These are phyloP conservation scores for Gonioctena quinquepunctata DNA, from an alignment of 1,140 invertebrate genomes.

Conservation along the genomic window DNA sequence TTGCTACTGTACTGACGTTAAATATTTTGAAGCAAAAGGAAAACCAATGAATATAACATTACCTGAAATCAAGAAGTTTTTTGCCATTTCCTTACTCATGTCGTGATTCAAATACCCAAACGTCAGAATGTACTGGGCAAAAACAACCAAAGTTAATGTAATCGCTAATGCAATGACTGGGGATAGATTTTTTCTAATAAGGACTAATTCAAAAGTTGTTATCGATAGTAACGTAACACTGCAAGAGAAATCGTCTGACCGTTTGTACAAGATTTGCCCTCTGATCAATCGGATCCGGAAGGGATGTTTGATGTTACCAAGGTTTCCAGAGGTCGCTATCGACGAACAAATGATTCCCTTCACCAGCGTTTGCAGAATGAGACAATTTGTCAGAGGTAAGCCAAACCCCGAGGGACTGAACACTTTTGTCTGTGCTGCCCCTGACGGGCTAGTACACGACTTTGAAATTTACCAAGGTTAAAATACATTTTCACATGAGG, in stretches of 20 bases:
- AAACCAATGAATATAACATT: constrained; percentile 21
- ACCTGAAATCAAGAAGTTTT: constrained; percentile 25
- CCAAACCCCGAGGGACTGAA: too few relatives aligned
- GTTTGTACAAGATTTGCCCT: constrained; percentile 15
- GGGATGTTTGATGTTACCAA: constrained; percentile 13
- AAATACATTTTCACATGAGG: too few relatives aligned
- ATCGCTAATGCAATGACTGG: constrained; percentile 21
- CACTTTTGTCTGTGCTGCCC: too few relatives aligned
- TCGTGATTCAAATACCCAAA: constrained; percentile 30
- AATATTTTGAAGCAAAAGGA: constrained; percentile 11
- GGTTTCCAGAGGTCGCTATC: constrained; percentile 11
- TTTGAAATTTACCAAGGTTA: too few relatives aligned
- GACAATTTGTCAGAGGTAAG: too few relatives aligned
- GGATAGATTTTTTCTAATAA: constrained; percentile 24
- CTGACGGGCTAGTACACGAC: too few relatives aligned
- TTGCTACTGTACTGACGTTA: too few relatives aligned
- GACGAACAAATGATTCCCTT: constrained; percentile 35
- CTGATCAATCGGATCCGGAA: constrained; percentile 12
- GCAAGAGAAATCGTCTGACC: not conserved
- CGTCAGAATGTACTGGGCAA: constrained; percentile 25
- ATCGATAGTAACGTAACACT: constrained; percentile 16
- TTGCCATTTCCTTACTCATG: constrained; percentile 25
- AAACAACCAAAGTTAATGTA: not conserved
- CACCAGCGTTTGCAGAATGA: constrained; percentile 17
- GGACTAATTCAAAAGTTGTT: constrained; percentile 20